These are phyloP conservation scores for Zaprionus lachaisei DNA, from an alignment of 1,140 invertebrate genomes.

Conservation along the genomic window DNA sequence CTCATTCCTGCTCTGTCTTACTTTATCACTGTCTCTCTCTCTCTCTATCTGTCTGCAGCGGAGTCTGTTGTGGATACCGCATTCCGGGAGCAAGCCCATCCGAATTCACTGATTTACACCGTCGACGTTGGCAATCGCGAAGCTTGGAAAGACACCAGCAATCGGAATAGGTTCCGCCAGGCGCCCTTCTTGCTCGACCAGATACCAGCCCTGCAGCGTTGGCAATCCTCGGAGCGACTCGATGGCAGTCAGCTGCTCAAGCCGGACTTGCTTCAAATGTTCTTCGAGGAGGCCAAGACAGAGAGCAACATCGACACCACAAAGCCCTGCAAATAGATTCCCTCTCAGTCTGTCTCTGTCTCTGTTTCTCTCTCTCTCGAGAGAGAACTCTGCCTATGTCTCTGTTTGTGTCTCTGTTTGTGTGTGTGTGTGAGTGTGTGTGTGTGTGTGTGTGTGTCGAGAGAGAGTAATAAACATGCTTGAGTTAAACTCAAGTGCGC, in stretches of 20 bases:
- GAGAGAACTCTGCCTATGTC: not conserved
- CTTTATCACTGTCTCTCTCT: not conserved
- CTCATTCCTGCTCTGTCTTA: too few relatives aligned
- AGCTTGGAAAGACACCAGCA: slow-evolving; percentile 39
- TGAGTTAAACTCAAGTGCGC: slow-evolving; percentile 32
- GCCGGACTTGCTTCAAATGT: slow-evolving; percentile 44
- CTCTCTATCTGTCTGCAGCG: slow-evolving; percentile 19
- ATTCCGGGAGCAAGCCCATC: slow-evolving; percentile 43
- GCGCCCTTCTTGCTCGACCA: slow-evolving; percentile 25
- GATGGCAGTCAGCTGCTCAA: slow-evolving; percentile 57
- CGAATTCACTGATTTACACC: slow-evolving; percentile 45
- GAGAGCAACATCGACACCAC: slow-evolving; percentile 16
- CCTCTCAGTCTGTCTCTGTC: not conserved
- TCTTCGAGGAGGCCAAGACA: slow-evolving; percentile 56
- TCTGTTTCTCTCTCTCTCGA: not conserved
- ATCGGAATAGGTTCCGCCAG: slow-evolving; percentile 46
- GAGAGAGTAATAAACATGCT: slow-evolving; percentile 30
- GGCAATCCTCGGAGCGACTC: slow-evolving; percentile 62
- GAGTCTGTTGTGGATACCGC: slow-evolving; percentile 53
- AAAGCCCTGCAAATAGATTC: slow-evolving; percentile 26
- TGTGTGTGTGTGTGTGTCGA: not conserved
- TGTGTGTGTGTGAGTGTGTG: not conserved
- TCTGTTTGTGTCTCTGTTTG: not conserved
- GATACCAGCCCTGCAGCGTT: slow-evolving; percentile 56
- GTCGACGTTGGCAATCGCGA: slow-evolving; percentile 67